These are phyloP conservation scores for Anguilla rostrata DNA, from an alignment of 2,113 vertebrate genomes.

Conservation along the genomic window DNA sequence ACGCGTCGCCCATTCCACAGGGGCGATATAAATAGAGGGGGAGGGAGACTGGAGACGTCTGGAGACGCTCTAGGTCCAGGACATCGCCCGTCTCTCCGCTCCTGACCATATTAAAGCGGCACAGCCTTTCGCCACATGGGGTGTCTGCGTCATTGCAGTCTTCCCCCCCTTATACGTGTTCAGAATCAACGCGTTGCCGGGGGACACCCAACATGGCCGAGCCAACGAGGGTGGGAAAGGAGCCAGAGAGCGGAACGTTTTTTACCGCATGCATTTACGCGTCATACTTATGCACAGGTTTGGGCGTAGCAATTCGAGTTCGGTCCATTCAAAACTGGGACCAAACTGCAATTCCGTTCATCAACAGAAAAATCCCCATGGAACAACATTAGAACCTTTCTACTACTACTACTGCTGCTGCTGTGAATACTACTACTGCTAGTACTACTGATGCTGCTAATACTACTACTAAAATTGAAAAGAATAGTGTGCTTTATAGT, in stretches of 20 bases:
- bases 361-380: too few species aligned
- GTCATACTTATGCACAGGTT: background rate
- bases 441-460: too few species aligned
- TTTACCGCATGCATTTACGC: background rate
- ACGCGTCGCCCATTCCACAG: background rate
- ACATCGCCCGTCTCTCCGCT: too few species aligned
- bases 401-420: too few species aligned
- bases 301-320: too few species aligned
- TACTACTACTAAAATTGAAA: background rate
- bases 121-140: background rate
- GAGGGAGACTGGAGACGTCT: background rate
- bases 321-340: too few species aligned
- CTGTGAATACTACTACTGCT: too few species aligned
- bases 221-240: background rate
- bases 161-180: background rate
- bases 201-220: background rate
- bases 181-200: background rate
- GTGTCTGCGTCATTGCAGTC: background rate
- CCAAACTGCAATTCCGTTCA: too few species aligned
- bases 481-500: background rate
- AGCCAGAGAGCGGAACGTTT: background rate
- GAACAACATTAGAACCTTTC: too few species aligned
- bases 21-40: background rate
- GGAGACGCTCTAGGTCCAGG: background rate
- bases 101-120: background rate